Evolutionary conservation across 2,113 vertebrate species (phyloP), one percentile per base, ranked within the genome.

Genomic region (Stegostoma tigrinum): DNA sequence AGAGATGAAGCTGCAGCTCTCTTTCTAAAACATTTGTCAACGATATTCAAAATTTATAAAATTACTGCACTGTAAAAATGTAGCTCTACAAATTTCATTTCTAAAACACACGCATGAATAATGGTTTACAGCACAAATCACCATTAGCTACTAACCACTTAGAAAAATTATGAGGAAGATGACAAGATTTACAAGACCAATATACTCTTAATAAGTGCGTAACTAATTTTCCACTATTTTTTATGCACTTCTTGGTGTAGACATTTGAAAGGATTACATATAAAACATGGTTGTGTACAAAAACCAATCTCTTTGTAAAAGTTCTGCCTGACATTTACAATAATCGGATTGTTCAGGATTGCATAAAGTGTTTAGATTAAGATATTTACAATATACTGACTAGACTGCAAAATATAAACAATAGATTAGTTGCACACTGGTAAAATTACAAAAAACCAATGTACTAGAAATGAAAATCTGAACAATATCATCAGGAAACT

Each of bases 211-310:
- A 52, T 66, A 94, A 67, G 93, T 70, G 34, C 38, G n/a, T 42
- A 94, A 70, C 93, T 70, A 94, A 42, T 94, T 94, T 94, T 94
- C 93, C 93, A 94, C 67, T 70, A 45, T 94, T 67, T 68, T 94
- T 94, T 94, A 68, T 94, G 38, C 91, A 94, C 91, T 45, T 68
- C 64, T 48, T 38, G 0, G 38, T 15, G 66, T 67, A 70, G 66
- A 94, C 91, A 68, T 66, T 68, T 94, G 14, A 94, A 45, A 94
- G 91, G 66, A 67, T 94, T 68, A 94, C 38, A 67, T 45, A 45
- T 94, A 42, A 93, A 93, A 38, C 5, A 93, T 93, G 34, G 42
- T 93, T 61, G 34, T 67, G 19, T 67, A 23, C 55, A 67, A 93
- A 93, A 93, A 64, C 14, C n/a, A 93, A 67, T 93, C 67, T 93